Evolutionary conservation across 2,113 vertebrate species (phyloP).

Genomic region (Heterochromis multidens): DNA sequence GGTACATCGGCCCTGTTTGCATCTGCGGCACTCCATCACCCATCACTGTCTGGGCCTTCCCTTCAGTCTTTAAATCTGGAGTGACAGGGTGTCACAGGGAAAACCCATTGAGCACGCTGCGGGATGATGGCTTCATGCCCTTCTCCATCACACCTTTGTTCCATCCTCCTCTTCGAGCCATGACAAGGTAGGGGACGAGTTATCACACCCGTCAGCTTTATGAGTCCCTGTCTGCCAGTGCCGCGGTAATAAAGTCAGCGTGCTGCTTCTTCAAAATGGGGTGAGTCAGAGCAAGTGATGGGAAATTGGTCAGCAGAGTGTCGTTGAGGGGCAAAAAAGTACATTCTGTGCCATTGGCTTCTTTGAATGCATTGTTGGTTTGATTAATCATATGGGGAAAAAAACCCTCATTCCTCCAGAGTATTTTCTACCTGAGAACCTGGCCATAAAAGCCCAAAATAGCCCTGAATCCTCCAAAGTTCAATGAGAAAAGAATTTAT

Average conservation of each 20-base stretch:
- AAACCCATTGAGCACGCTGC: constrained; percentile 41
- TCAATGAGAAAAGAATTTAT: constrained; percentile 8
- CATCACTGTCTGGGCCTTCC: constrained; percentile 24
- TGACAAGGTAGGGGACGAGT: constrained; percentile 65
- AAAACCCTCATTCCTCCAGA: constrained; percentile 28
- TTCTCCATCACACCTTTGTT: constrained; percentile 70
- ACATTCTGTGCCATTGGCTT: constrained; percentile 18
- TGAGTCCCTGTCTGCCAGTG: constrained; percentile 58
- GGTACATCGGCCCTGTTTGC: not conserved
- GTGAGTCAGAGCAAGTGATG: constrained; percentile 60
- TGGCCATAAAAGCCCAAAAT: constrained; percentile 35
- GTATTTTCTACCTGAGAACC: constrained; percentile 39
- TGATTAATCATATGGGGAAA: constrained; percentile 50
- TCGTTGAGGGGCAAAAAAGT: constrained; percentile 34
- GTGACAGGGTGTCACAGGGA: constrained; percentile 55
- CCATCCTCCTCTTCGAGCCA: constrained; percentile 52
- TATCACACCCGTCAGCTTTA: constrained; percentile 71
- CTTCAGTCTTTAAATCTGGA: constrained; percentile 50
- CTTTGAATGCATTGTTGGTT: constrained; percentile 52
- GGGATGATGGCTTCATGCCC: constrained; percentile 60
- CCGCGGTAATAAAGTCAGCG: constrained; percentile 61
- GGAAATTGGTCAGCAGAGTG: constrained; percentile 67
- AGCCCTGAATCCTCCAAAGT: constrained; percentile 9
- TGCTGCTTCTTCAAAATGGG: constrained; percentile 58
- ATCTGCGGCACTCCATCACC: constrained; percentile 31